Evolutionary conservation across 2,888 invertebrate genomes (phyloP), one percentile per base, ranked within the genome.

Genomic region (Tachina lurida): DNA sequence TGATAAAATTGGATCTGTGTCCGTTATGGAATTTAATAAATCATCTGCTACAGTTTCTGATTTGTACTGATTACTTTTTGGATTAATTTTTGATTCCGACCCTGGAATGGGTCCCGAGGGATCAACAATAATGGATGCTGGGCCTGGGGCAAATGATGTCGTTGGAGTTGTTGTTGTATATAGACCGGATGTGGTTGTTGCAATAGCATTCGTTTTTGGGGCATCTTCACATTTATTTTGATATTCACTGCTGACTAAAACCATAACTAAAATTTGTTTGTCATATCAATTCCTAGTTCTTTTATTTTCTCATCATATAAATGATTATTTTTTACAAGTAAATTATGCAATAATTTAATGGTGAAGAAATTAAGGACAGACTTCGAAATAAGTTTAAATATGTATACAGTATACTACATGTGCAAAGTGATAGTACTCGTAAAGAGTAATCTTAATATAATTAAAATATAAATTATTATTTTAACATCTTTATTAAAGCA

Each of bases 211-310:
- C 77, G 87, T 82, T 87, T 89, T 90, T 87, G 88, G 88, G 86
- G 87, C 89, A 89, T 90, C 89, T 88, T 89, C 89, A 88, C 88
- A 88, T 87, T 90, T 90, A 68, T 87, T 90, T 84, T 89, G 89
- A 92, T 91, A 91, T 90, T 92, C 92, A 89, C 90, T 92, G 88
- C 90, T 91, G 88, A 91, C 92, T 89, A 92, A 90, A 89, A 92
- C 92, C 92, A 92, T 92, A 89, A 89, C 92, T 92, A 85, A 88
- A 87, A 67, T 63, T 52, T 39, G 22, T 19, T 41, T 43, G 31
- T 3, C 13, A 63, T 19, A 43, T 19, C 8, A 65, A 39, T 73
- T 45, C 1, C 2, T 4, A 13, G 3, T 13, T 47, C 10, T 19
- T 65, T 15, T 63, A 10, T 31, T 49, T 47, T 45, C 15, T 19